phyloP scores from a whole-genome alignment of 2,113 vertebrate genomes.

The Rhinogobius similis region DNA sequence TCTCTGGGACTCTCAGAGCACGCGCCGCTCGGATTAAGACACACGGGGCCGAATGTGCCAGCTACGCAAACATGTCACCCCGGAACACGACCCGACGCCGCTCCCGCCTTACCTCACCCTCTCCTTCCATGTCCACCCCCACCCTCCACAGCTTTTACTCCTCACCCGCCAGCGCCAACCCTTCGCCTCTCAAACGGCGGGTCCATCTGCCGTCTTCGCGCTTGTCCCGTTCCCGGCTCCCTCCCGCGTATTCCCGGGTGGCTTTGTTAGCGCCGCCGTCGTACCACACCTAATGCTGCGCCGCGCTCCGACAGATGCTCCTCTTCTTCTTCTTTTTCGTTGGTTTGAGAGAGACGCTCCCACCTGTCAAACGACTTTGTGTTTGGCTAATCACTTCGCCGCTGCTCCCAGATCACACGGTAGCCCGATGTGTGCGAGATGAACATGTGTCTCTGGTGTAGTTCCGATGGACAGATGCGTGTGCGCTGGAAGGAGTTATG shows the following conservation, averaged over 20 bases:
- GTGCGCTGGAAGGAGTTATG: not conserved
- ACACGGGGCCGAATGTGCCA: constrained; percentile 48
- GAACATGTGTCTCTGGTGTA: constrained; percentile 27
- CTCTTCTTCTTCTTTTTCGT: constrained; percentile 43
- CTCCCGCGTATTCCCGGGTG: constrained; percentile 60
- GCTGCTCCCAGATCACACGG: constrained; percentile 5
- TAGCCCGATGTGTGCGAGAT: not conserved
- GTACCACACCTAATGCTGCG: constrained; percentile 39
- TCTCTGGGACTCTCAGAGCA: constrained; percentile 60
- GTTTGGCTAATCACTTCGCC: constrained; percentile 34
- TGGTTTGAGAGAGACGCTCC: constrained; percentile 41
- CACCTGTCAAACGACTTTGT: constrained; percentile 56
- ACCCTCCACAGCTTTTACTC: constrained; percentile 25
- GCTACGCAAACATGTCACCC: constrained; percentile 67
- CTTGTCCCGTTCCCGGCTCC: constrained; percentile 41
- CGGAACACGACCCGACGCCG: constrained; percentile 24
- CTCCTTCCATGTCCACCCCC: not conserved
- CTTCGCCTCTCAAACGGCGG: constrained; percentile 20
- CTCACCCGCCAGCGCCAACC: constrained; percentile 37
- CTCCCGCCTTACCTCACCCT: not conserved
- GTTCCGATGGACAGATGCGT: not conserved
- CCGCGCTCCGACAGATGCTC: constrained; percentile 61
- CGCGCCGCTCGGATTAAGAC: constrained; percentile 39
- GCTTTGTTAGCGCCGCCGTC: constrained; percentile 61
- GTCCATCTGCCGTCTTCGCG: constrained; percentile 71